Evolutionary conservation across 2,797 vertebrate genomes (phyloP), one percentile per base, ranked within the genome.

Genomic region (Alcedo atthis): DNA sequence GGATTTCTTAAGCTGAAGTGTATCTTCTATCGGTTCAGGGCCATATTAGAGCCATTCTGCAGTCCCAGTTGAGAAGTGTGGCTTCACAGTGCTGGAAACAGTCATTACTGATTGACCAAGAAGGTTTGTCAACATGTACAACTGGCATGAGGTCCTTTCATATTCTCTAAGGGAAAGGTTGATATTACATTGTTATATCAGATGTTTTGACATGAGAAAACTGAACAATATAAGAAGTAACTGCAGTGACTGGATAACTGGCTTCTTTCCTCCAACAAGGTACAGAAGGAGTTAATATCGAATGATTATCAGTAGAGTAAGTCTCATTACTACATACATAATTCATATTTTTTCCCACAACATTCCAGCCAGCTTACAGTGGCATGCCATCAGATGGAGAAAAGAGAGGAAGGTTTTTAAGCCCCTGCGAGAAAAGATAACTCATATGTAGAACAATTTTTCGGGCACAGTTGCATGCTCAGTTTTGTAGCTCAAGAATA

Each of bases 61-160:
- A 87, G 20, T 89, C 54, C 43, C 1, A 0, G 4, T 83, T 92
- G 81, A 87, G 84, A 92, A 91, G 61, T 61, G 57, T 42, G 78
- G 84, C 43, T 93, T 83, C 81, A 12, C 14, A 55, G 43, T 81
- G 87, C 8, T 81, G 81, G 61, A 90, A 92, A 21, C 43, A 58
- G 84, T 85, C 58, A 69, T 94, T 92, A 69, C 22, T 46, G 69
- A 66, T 71, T 82, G 88, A 77, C 81, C 61, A 87, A 78, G 69
- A 69, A 61, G 62, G 68, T 84, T 64, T 88, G 76, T 85, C 89
- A 82, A 58, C 32, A 1, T 3, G 1, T 53, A 45, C 5, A 63
- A 14, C 32, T 75, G 71, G 48, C 66, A 54, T 5, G 2, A 89
- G 74, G 42, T 70, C 25, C 13, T 37, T 78, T 78, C 17, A 4